phyloP scores from a whole-genome alignment of 2,797 vertebrate species.

The Apodemus agrarius region DNA sequence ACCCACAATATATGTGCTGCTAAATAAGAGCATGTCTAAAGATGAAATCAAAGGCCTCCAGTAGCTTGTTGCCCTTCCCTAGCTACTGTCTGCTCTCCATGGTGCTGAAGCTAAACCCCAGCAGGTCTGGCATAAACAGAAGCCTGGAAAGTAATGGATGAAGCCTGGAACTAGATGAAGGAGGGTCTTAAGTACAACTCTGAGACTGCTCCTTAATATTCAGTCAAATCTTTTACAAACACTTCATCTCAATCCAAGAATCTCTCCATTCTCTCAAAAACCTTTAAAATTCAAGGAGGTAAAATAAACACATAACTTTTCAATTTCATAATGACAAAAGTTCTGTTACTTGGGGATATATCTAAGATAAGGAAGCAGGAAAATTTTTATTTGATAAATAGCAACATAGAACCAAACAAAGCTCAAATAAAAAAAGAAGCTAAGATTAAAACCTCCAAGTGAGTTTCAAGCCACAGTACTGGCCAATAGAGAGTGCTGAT shows the following conservation, averaged over 20 bases:
- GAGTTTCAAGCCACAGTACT: slow-evolving; percentile 2
- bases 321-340: slow-evolving; percentile 32
- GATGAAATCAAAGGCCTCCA: background rate
- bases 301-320: slow-evolving; percentile 50
- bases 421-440: slow-evolving; percentile 61
- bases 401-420: slow-evolving; percentile 1
- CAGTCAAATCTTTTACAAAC: background rate
- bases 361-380: background rate
- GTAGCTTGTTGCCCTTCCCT: background rate
- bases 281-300: slow-evolving; percentile 15
- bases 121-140: background rate
- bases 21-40: background rate
- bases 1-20: background rate
- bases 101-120: slow-evolving; percentile 64
- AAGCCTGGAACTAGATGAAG: background rate
- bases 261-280: background rate
- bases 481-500: background rate
- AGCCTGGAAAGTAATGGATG: background rate
- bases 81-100: slow-evolving; percentile 15
- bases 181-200: background rate
- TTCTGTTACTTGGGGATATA: slow-evolving; percentile 25
- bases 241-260: background rate
- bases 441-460: slow-evolving; percentile 29
- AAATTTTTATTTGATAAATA: slow-evolving; percentile 4
- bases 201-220: background rate